phyloP scores from a whole-genome alignment of 2,113 vertebrate species.

The Empidonax traillii region DNA sequence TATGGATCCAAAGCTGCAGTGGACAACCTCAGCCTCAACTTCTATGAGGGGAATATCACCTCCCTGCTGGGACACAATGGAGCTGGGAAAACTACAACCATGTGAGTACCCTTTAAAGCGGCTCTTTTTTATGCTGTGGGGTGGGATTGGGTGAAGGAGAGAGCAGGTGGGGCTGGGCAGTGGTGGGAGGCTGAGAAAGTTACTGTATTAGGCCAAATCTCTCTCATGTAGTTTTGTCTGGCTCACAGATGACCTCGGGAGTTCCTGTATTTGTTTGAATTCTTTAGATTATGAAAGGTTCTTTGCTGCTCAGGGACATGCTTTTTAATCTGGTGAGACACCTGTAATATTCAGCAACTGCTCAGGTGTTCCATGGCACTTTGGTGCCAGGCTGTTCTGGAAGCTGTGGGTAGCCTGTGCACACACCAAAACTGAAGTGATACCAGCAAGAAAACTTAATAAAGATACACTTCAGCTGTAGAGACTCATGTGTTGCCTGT shows the following conservation, averaged over 20 bases:
- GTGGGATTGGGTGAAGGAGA: not conserved
- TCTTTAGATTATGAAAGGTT: not conserved
- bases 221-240: not conserved
- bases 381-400: not conserved
- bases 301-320: not conserved
- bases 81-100: conserved; percentile 96
- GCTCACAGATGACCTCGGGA: not conserved
- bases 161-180: not conserved
- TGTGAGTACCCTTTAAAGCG: conserved; percentile 74
- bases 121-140: not conserved
- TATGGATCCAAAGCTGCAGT: conserved; percentile 86
- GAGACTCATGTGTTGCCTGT: not conserved
- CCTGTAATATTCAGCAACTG: not conserved
- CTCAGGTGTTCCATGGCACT: not conserved
- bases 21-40: conserved; percentile 88
- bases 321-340: not conserved
- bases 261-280: not conserved
- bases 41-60: conserved; percentile 94
- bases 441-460: not conserved
- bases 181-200: not conserved
- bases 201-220: not conserved
- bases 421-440: not conserved
- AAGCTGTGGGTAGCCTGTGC: not conserved
- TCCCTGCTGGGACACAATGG: conserved; percentile 94
- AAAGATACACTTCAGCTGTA: not conserved